Evolutionary conservation across 2,113 vertebrate species (phyloP), one percentile per base, ranked within the genome.

Genomic region (Jaculus jaculus): DNA sequence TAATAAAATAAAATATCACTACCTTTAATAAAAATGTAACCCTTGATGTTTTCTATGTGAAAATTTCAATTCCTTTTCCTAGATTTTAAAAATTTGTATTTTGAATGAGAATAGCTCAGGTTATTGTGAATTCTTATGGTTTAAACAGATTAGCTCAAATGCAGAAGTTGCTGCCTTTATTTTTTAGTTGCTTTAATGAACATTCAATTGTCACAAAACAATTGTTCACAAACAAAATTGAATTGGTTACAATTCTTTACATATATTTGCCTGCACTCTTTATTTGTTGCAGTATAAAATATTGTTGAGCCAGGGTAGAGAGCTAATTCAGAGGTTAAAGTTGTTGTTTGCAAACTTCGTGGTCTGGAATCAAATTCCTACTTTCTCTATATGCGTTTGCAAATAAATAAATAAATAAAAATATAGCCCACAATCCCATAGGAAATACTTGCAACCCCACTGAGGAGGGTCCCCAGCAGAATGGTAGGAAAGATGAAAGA

Each of bases 181-280:
- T 91, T 79, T 89, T 91, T 12, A 24, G 42, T 71, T 79, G 73
- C 89, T 88, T 30, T 87, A 90, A 54, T 71, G 2, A 91, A 66
- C 0, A 58, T 6, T 82, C 23, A 26, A 54, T n/a, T n/a, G 63
- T 77, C 32, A 91, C 3, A 92, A 68, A 72, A 37, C 60, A 23
- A 24, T 11, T 73, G 1, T 80, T 83, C 34, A 65, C 6, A 26
- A 26, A 47, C 65, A 92, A 84, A 77, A 72, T 77, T 2, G 66
- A 89, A 73, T 23, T 54, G 39, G 68, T 68, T 30, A 61, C 2
- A 81, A 6, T 26, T 61, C 4, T 74, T 77, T 87, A 1, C 2
- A 1, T 37, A 66, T 73, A 15, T 2, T 13, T 3, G 47, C 24
- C 8, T 34, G 21, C 34, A 30, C 51, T 66, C 5, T 88, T 88